Evolutionary conservation across 2,888 invertebrate species (phyloP), one percentile per base, ranked within the genome.

Genomic region (Phymatocera aterrima): DNA sequence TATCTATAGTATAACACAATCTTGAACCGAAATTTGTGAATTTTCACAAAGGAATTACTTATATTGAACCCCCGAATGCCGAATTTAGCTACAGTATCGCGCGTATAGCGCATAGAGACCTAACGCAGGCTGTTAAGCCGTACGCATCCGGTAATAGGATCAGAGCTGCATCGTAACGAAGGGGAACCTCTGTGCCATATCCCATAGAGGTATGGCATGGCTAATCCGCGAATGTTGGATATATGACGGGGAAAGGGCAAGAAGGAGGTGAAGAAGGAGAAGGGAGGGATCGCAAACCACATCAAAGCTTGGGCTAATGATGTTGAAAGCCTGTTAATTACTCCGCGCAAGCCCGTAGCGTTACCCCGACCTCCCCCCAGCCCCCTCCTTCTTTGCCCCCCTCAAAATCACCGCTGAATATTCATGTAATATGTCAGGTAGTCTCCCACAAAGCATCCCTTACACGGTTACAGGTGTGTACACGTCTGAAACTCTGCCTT

Each of bases 321-420:
- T 84, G 87, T 86, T 84, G 87, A 86, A 87, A 88, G 87, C 88
- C 83, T 82, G 82, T 86, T 87, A 87, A 88, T 87, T 87, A 88
- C 84, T 85, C 83, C 83, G 80, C 83, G 85, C 83, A 85, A 87
- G 85, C 82, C 85, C 83, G 80, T 81, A 81, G 83, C 83, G 84
- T 84, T 83, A 83, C 81, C 78, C 80, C 78, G 80, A 81, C 81
- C 82, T 81, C 64, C 80, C 79, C 75, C 77, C 40, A 79, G 37
- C 28, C 77, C 48, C 46, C n/a, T n/a, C n/a, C n/a, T n/a, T n/a
- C n/a, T n/a, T n/a, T n/a, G n/a, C n/a, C n/a, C n/a, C n/a, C n/a
- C n/a, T n/a, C 77, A n/a, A 51, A 61, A 65, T 64, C 64, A 51
- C 77, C 61, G 79, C 74, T 61, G 80, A 83, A 84, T 84, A 83